A percentile compares a stretch with the other conserved stretches of the same genome.
Evolutionary conservation across 2,888 invertebrate species (phyloP).

Genomic region (Mythimna albipuncta): DNA sequence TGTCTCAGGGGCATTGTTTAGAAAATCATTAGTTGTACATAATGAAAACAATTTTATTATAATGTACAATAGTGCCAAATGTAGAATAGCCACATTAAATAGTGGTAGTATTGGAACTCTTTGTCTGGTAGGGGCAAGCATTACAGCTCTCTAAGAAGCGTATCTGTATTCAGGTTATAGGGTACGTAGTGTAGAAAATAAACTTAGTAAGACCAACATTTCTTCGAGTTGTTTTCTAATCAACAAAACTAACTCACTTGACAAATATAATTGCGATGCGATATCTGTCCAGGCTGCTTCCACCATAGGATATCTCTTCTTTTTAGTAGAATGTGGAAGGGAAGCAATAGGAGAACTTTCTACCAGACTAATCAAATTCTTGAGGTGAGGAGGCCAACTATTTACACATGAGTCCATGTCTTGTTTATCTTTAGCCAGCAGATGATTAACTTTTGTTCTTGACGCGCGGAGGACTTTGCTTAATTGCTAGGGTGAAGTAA

Average conservation of each 20-base stretch:
- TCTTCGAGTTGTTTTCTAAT: not conserved
- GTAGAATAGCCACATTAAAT: not conserved
- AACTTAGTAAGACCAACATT: not conserved
- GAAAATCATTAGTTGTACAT: not conserved
- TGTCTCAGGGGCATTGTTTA: not conserved
- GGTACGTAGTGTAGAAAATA: not conserved
- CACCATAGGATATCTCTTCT: not conserved
- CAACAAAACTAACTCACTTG: constrained; percentile 12
- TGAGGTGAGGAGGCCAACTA: not conserved
- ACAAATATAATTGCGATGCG: not conserved
- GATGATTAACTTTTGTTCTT: not conserved
- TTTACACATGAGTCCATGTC: not conserved
- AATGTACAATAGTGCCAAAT: too few relatives aligned
- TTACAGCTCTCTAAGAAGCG: not conserved
- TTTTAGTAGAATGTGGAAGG: not conserved
- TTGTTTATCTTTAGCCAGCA: not conserved
- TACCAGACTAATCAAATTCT: constrained; percentile 14
- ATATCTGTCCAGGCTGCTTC: constrained; percentile 17
- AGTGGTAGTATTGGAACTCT: not conserved
- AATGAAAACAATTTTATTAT: not conserved
- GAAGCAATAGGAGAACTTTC: constrained; percentile 12
- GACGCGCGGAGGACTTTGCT: not conserved
- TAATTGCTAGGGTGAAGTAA: not conserved
- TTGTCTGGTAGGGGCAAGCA: not conserved
- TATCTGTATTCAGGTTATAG: not conserved